Evolutionary conservation across 2,888 invertebrate species (phyloP).

Genomic region (Ferrisia virgata): DNA sequence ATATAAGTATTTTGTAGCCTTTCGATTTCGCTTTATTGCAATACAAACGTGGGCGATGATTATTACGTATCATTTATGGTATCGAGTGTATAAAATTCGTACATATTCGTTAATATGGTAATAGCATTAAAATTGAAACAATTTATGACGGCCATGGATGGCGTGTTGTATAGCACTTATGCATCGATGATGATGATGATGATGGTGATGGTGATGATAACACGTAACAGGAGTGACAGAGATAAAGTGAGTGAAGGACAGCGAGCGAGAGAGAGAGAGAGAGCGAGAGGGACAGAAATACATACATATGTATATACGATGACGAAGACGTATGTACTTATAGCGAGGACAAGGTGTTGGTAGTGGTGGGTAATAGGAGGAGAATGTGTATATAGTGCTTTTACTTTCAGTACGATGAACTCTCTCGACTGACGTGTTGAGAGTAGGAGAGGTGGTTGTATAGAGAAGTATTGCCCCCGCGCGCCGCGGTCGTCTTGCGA

Average conservation of each 20-base stretch:
- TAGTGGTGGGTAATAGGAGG: not conserved
- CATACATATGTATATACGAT: not conserved
- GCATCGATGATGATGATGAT: too few species aligned
- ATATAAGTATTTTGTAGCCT: too few species aligned
- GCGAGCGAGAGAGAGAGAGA: too few species aligned
- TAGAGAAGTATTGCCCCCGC: not conserved
- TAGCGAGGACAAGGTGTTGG: not conserved
- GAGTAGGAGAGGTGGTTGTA: not conserved
- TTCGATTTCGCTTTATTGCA: too few species aligned
- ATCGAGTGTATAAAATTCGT: too few species aligned
- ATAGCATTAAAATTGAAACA: not conserved
- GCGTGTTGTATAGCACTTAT: not conserved
- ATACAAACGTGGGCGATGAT: too few species aligned
- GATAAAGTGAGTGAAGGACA: not conserved
- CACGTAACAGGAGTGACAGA: not conserved
- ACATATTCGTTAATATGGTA: too few species aligned
- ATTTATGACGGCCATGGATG: not conserved
- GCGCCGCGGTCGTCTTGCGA: constrained; percentile 24
- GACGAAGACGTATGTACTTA: not conserved
- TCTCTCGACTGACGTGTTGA: not conserved
- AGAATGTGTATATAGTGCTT: not conserved
- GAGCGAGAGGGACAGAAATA: too few species aligned
- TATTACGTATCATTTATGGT: too few species aligned
- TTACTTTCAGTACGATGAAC: constrained; percentile 46
- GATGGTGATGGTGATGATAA: not conserved